Base-by-base conservation (phyloP, 2,113 vertebrate genomes). In the Oreochromis spilurus region DNA sequence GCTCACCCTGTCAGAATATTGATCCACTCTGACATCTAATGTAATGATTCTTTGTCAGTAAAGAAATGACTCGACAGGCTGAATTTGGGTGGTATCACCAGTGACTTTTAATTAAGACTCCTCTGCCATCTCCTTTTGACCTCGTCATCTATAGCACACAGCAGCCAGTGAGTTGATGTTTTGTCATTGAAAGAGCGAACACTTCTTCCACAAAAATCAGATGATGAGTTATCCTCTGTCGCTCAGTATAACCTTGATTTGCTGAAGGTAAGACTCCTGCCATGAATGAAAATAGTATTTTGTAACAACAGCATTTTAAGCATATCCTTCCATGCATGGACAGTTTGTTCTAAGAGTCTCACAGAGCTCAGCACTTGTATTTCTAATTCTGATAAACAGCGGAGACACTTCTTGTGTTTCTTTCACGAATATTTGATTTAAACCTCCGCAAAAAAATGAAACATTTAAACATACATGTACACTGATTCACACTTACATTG, bases 41-140 rank as follows among this genome's bases (percentile, higher is more conserved):
- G 95, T 96, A 96, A 91, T 95, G 88, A 96, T 96, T 93, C 95
- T 95, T 95, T 95, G 93, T 96, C 94, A 96, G 94, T 90, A 92
- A 90, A 86, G 87, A 90, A 95, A 95, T 93, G 94, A 95, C 58
- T 93, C 81, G 91, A 91, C 90, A 82, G 84, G 82, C 82, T 91
- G 91, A 94, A 93, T 94, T 94, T 93, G 83, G 88, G 92, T 91
- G 88, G 89, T 78, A 92, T 91, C 88, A 75, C 88, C 89, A 88
- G 81, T 57, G 94, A 92, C 94, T 95, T 96, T 95, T 96, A 95
- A 96, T 96, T 93, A 96, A 95, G 92, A 90, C 84, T 90, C 90
- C 82, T 40, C 91, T 79, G 91, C 84, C 89, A 43, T 89, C 79
- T 92, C 89, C 90, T 54, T 87, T 87, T 93, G 95, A 96, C 94